Base-by-base conservation (phyloP, 2,113 vertebrate genomes). In the Bufo gargarizans region DNA sequence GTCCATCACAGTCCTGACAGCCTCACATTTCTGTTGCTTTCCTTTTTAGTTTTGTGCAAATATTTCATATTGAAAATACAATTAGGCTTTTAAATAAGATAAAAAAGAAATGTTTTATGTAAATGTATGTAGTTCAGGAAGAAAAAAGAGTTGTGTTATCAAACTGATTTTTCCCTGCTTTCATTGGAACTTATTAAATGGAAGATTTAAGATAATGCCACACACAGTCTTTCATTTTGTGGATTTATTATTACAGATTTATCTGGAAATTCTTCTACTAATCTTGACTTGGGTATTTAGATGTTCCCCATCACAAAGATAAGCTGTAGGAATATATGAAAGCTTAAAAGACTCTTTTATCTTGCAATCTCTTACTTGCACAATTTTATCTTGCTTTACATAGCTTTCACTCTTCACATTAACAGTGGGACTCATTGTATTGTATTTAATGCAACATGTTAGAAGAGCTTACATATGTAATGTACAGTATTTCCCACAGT, bases 171-270 rank as follows among this genome's bases (percentile, higher is more conserved):
- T 49, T 47, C 13, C 56, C 43, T 58, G 8, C 43, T 67, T 83
- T 83, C 47, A n/a, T 81, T 83, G 20, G 16, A 83, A 19, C 61
- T 83, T 49, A 65, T 65, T 67, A 83, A 43, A 63, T 67, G 8
- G 19, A 67, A 83, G 81, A 83, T 67, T 83, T 83, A 67, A 50
- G 59, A 83, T 83, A 83, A 83, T 67, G 61, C 81, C 6, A 67
- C 43, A 47, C 53, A 65, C 47, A 50, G 11, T 43, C 81, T 67
- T 83, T 83, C 59, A 67, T 67, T 82, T 65, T 65, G 59, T 47
- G 80, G 80, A 65, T 65, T 82, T 82, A 82, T 82, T 82, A 82
- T 65, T 83, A 67, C 45, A 83, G 81, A 83, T 67, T 83, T 83
- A 83, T 83, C 61, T 67, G 67, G 58, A 83, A 33, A n/a, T 83